phyloP scores from a whole-genome alignment of 2,797 vertebrate species.

The Sebastolobus alascanus region DNA sequence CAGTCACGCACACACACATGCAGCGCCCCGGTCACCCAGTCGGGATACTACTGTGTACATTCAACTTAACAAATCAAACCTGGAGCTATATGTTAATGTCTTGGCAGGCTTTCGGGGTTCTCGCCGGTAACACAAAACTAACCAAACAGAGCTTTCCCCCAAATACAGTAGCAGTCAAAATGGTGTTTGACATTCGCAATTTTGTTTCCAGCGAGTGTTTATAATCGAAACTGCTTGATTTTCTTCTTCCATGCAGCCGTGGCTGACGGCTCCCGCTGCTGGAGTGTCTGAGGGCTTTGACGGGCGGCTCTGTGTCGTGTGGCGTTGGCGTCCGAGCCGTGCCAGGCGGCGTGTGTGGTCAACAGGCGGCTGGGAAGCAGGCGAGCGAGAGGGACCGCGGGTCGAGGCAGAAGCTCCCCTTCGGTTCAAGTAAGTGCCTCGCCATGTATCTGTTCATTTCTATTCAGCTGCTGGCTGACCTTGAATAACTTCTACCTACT shows the following conservation, averaged over 20 bases:
- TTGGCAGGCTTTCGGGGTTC: slow-evolving; percentile 28
- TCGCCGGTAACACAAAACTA: slow-evolving; percentile 64
- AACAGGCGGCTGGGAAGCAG: slow-evolving; percentile 50
- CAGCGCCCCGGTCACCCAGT: slow-evolving; percentile 51
- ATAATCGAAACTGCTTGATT: slow-evolving; percentile 43
- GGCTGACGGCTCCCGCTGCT: slow-evolving; percentile 71
- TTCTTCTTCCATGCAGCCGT: slow-evolving; percentile 31
- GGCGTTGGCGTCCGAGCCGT: slow-evolving; percentile 64
- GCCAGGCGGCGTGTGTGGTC: slow-evolving; percentile 80
- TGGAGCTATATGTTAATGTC: slow-evolving; percentile 43
- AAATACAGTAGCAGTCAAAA: slow-evolving; percentile 69
- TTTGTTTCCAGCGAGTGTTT: slow-evolving; percentile 48
- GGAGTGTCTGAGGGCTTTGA: slow-evolving; percentile 73
- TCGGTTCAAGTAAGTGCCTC: slow-evolving; percentile 40
- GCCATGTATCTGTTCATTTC: slow-evolving; percentile 24
- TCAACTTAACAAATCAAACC: slow-evolving; percentile 66
- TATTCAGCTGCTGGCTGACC: slow-evolving; percentile 56
- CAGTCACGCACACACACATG: slow-evolving; percentile 50
- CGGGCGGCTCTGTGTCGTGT: slow-evolving; percentile 64
- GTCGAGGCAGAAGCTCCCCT: slow-evolving; percentile 50
- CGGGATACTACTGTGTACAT: slow-evolving; percentile 64
- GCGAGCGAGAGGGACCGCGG: slow-evolving; percentile 18
- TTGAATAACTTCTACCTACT: slow-evolving; percentile 57
- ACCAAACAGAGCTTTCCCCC: slow-evolving; percentile 57
- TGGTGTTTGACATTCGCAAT: slow-evolving; percentile 69